Evolutionary conservation across 2,113 vertebrate species (phyloP), one percentile per base, ranked within the genome.

Genomic region (Neopipo cinnamomea): DNA sequence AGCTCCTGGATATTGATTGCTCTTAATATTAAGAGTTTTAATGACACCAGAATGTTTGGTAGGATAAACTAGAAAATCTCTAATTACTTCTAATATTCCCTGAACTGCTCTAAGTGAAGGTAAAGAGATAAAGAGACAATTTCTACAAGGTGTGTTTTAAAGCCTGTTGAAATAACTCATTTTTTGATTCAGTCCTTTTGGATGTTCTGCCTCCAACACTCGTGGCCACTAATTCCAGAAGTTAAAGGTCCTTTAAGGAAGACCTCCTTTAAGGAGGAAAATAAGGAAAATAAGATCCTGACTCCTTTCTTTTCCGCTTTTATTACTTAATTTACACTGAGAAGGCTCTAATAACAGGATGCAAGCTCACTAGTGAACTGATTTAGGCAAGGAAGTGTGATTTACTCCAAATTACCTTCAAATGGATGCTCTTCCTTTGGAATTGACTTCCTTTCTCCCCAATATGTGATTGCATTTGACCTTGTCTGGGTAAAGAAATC

Each of bases 1-100:
- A 62, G 27, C 12, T 44, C 67, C 72, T 41, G 41, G 76, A 47
- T 91, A 92, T 84, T 81, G 83, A 92, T 95, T 86, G 56, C 39
- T 55, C 49, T 30, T n/a, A 39, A 39, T 92, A 91, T 85, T 75
- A 79, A 73, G 53, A 83, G 37, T 39, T 94, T 95, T 85, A 94
- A 82, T 72, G 85, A 44, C 21, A 20, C 67, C 52, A 62, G 53
- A 77, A 91, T 73, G 80, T 30, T 85, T 52, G 58, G n/a, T 30
- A 87, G 66, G 76, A 77, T 61, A 85, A 94, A 87, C 55, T 49
- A 80, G 33, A 87, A 86, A 90, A 71, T 62, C 74, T 35, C 28
- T 72, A 74, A 79, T 76, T 68, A 20, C 46, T 94, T 94, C 59
- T 79, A 61, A 21, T 17, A 15, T 78, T 91, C 56, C 58, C 80